Conservation (phyloP, 2,113 vertebrate species). For the Penelope pileata region DNA sequence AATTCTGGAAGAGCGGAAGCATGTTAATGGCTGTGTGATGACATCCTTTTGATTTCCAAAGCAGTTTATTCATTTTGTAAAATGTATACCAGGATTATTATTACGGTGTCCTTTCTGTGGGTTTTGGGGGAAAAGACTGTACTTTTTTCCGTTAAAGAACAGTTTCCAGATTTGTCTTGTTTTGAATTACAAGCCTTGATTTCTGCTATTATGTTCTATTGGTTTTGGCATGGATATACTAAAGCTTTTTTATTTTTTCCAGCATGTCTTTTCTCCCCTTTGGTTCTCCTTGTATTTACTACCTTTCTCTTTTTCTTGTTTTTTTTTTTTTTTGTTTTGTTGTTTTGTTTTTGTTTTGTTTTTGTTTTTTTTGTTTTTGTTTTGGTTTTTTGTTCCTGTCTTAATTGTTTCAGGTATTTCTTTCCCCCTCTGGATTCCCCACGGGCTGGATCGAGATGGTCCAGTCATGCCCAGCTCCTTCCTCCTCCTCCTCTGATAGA, state of each 20-base stretch:
- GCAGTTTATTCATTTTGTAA: constrained; percentile 43
- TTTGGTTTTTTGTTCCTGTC: constrained; percentile 80
- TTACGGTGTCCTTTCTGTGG: not conserved
- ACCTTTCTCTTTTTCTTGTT: constrained; percentile 76
- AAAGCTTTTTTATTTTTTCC: constrained; percentile 73
- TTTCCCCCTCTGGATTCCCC: constrained; percentile 93
- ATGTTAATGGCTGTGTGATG: constrained; percentile 24
- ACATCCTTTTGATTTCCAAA: constrained; percentile 38
- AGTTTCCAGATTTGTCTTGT: constrained; percentile 68
- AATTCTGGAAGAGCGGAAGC: constrained; percentile 25
- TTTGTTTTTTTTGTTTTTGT: constrained; percentile 66
- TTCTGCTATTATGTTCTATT: constrained; percentile 75
- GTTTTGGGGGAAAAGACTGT: constrained; percentile 55
- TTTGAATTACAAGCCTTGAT: constrained; percentile 73
- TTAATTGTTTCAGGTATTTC: constrained; percentile 93
- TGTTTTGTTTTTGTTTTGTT: constrained; percentile 27
- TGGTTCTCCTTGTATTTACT: constrained; percentile 82
- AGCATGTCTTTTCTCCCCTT: constrained; percentile 80
- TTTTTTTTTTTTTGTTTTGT: not conserved
- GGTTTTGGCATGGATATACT: constrained; percentile 79
- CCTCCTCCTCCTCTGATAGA: constrained; percentile 90
- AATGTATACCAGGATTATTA: constrained; percentile 6
- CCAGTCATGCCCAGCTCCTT: constrained; percentile 91
- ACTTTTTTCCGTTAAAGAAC: constrained; percentile 56
- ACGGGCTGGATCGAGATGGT: constrained; percentile 88